Base-by-base conservation (phyloP, 1,140 invertebrate genomes). In the Brachionus rotundiformis region DNA sequence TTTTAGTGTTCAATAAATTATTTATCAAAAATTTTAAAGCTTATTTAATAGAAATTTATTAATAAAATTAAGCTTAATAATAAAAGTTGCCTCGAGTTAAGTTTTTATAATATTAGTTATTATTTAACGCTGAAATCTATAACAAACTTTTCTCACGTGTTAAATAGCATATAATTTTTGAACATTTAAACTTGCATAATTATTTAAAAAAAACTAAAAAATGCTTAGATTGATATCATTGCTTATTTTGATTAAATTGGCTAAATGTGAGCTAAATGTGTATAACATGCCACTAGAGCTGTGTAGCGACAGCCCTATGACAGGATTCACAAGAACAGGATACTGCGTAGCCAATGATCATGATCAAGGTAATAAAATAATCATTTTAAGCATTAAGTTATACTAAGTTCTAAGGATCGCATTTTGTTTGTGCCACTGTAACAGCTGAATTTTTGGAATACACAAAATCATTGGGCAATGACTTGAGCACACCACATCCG, bases 401-500 rank as follows among this genome's bases (percentile, higher is more conserved):
- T 63, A 31, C 4, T 13, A 68, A 33, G 6, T 68, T 33, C 6
- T n/a, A 33, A 68, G 63, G 63, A 8, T 65, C 33, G 7, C 77
- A 81, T 81, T 63, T 63, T 41, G 59, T 81, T 29, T 81, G 77
- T 19, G 77, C 77, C 25, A 44, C 19, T 25, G 54, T 81, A 11
- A 81, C 77, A n/a, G 13, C 33, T 59, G 54, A 81, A 7, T 81
- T 81, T 63, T 29, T 81, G 11, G 77, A 81, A 1, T 81, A 63
- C 19, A 81, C 77, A 13, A 61, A 63, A 47, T 65, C 36, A n/a
- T 13, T 41, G 16, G 77, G 77, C 11, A 81, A 81, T 39, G 77
- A 81, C 47, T 39, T 81, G 2, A 54, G 41, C 1, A 65, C 77
- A 63, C 54, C 77, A 47, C 59, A 63, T 63, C 76, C 76, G 2